A percentile compares a stretch with the other conserved stretches of the same genome.
phyloP scores from a whole-genome alignment of 2,113 vertebrate species.

The Tringa solitaria region DNA sequence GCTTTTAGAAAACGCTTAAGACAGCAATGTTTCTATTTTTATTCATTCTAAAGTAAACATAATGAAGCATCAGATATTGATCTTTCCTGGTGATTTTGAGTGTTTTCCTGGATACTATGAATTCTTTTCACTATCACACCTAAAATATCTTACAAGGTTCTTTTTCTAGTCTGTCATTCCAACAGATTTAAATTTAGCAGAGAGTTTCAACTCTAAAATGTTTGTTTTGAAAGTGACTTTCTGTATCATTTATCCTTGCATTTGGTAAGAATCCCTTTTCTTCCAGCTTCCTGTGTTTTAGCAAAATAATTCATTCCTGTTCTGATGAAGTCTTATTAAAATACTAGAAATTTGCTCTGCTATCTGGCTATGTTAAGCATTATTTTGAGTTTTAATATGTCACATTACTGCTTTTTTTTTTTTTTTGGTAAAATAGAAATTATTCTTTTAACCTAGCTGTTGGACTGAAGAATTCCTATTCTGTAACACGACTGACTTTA shows the following conservation, averaged over 20 bases:
- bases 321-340: neutral
- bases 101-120: neutral
- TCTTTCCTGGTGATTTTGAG: neutral
- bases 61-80: neutral
- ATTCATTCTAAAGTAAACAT: neutral
- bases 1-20: neutral
- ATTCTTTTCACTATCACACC: neutral
- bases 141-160: neutral
- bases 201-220: neutral
- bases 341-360: neutral
- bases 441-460: neutral
- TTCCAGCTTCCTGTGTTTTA: neutral
- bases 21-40: neutral
- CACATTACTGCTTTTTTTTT: neutral
- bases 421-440: neutral
- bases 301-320: neutral
- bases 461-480: neutral
- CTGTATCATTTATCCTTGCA: neutral
- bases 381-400: neutral
- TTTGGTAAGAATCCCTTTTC: neutral
- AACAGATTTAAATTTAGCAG: neutral
- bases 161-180: neutral
- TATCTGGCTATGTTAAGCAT: rapidly evolving
- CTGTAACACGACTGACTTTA: neutral
- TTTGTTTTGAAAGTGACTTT: neutral